Evolutionary conservation across 2,888 invertebrate species (phyloP).

Genomic region (Campopleginae sp.): DNA sequence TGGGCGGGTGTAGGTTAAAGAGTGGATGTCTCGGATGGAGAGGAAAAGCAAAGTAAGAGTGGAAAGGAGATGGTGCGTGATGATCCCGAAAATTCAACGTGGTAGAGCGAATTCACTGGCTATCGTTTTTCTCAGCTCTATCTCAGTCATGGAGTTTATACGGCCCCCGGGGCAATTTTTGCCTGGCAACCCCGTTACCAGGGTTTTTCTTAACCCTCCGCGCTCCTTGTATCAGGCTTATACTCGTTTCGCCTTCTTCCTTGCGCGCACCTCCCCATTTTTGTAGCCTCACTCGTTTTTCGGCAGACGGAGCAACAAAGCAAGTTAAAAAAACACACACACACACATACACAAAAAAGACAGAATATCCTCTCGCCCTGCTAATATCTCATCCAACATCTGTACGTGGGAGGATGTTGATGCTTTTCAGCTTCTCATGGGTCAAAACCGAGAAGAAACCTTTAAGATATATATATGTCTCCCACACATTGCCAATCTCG

Average conservation of each 20-base stretch:
- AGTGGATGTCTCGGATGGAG: slow-evolving; percentile 12
- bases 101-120: neutral
- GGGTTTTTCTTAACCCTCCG: slow-evolving; percentile 28
- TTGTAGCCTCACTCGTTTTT: slow-evolving; percentile 7
- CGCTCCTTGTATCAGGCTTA: slow-evolving; percentile 39
- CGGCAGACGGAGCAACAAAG: neutral
- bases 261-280: neutral
- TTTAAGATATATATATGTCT: neutral
- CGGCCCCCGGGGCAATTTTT: slow-evolving; percentile 50
- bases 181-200: slow-evolving; percentile 58
- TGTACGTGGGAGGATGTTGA: slow-evolving; percentile 14
- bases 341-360: too few species aligned
- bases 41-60: slow-evolving; percentile 14
- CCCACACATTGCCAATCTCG: neutral
- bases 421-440: slow-evolving; percentile 15
- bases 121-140: slow-evolving; percentile 26
- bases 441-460: slow-evolving; percentile 20
- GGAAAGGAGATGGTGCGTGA: slow-evolving; percentile 22
- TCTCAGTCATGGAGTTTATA: slow-evolving; percentile 49
- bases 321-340: neutral
- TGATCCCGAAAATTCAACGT: slow-evolving; percentile 52
- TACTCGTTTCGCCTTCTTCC: slow-evolving; percentile 19
- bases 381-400: slow-evolving; percentile 37
- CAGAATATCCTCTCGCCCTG: neutral
- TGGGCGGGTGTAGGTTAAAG: slow-evolving; percentile 7